Evolutionary conservation across 2,113 vertebrate genomes (phyloP), one percentile per base, ranked within the genome.

Genomic region (Uria aalge): DNA sequence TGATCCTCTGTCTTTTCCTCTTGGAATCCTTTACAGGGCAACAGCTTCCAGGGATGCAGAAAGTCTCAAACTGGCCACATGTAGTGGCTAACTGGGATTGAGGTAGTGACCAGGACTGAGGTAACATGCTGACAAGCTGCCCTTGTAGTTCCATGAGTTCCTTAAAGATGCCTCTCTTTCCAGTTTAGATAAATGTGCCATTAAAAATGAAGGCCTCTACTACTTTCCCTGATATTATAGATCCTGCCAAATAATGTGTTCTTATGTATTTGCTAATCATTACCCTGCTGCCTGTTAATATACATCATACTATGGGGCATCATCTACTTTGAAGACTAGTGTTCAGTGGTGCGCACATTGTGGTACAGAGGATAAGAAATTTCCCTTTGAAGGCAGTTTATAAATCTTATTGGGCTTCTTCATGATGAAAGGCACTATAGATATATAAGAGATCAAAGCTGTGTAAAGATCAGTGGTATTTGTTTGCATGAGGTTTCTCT

Each of bases 401-500:
- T 93, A 96, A 97, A 95, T 90, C 94, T 96, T 96, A 92, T 76
- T 93, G 60, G 95, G 56, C 72, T 95, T 74, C 88, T 88, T 86
- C 95, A 91, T 94, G 96, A 96, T 96, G 96, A 97, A 97, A 94
- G 96, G 96, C 85, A 86, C 88, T 84, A 91, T 86, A 94, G 95
- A 96, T 84, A 96, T 43, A 80, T 93, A 63, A 94, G 94, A 97
- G 79, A 96, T 95, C 96, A 97, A 96, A 97, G 95, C 95, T 74
- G 64, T 77, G 83, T 92, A 56, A 96, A 95, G 96, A 96, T 97
- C 94, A 95, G 94, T 92, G 68, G 92, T 96, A 92, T 97, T 94
- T 96, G 96, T 97, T 97, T 97, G 95, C 94, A 95, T 94, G 92
- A 96, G 79, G 76, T 93, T 96, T 92, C 91, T 94, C 73, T 88